These are phyloP conservation scores for Illadopsis cleaveri DNA, from an alignment of 2,113 vertebrate species.

Conservation along the genomic window DNA sequence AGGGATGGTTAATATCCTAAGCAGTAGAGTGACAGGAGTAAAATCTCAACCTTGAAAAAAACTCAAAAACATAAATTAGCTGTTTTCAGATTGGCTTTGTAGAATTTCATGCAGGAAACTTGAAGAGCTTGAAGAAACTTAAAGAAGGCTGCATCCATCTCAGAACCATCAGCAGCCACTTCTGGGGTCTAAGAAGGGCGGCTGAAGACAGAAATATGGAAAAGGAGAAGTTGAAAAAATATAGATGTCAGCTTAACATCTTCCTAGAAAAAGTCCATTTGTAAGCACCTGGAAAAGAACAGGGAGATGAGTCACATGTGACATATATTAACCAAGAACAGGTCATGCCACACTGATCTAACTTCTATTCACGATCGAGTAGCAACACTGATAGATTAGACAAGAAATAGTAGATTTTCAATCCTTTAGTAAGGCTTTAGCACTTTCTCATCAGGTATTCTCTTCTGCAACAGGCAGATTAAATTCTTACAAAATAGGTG, in stretches of 20 bases:
- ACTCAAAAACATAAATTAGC: background rate
- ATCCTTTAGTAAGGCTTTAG: background rate
- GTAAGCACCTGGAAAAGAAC: slow-evolving; percentile 9
- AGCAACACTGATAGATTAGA: background rate
- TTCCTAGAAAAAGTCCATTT: background rate
- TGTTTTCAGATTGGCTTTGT: background rate
- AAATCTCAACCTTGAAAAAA: background rate
- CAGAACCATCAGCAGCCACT: background rate
- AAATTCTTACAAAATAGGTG: background rate
- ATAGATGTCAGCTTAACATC: background rate
- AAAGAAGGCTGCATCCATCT: background rate
- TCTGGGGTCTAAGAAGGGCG: background rate
- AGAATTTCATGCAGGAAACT: background rate
- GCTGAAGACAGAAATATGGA: background rate
- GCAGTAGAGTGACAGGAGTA: background rate
- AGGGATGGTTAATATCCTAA: background rate
- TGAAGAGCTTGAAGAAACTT: background rate
- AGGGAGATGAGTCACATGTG: background rate
- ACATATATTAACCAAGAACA: background rate
- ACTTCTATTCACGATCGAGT: background rate
- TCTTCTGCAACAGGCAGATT: background rate
- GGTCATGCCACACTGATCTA: background rate
- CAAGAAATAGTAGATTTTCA: background rate
- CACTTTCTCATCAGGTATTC: background rate
- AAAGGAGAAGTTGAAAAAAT: background rate